Percentiles rank a stretch among this genome's conserved stretches.
phyloP scores from a whole-genome alignment of 2,113 vertebrate genomes.

The Caretta caretta region DNA sequence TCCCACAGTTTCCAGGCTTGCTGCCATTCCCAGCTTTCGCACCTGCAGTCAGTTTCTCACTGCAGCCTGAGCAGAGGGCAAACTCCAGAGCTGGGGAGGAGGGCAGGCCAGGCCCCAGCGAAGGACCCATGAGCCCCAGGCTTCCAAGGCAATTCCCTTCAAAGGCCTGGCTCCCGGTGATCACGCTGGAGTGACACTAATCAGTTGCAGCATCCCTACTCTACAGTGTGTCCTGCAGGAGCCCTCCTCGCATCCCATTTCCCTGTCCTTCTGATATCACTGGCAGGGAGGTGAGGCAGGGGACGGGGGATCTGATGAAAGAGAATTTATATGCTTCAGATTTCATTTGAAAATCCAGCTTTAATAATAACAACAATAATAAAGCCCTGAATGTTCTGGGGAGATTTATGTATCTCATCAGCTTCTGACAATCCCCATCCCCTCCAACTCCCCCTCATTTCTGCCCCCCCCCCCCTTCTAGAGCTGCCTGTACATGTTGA shows the following conservation, averaged over 20 bases:
- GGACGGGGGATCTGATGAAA: conserved; percentile 52
- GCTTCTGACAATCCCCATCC: conserved; percentile 49
- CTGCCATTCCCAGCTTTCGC: not conserved
- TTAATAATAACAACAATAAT: conserved; percentile 9
- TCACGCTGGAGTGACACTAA: not conserved
- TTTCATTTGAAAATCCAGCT: conserved; percentile 34
- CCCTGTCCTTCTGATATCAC: not conserved
- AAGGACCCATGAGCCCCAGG: not conserved
- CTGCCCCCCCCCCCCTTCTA: conserved; percentile 20
- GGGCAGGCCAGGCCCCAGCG: fast-evolving
- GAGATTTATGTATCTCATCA: conserved; percentile 68
- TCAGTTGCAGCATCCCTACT: fast-evolving
- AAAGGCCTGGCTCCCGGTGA: not conserved
- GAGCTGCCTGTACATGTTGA: conserved; percentile 44
- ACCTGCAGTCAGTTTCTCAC: not conserved
- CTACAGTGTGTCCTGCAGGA: not conserved
- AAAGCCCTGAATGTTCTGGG: not conserved
- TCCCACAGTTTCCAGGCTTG: not conserved
- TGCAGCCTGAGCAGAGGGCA: fast-evolving
- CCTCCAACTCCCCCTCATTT: not conserved
- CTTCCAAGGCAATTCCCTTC: not conserved
- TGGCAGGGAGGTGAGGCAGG: conserved; percentile 8
- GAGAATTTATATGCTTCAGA: conserved; percentile 54
- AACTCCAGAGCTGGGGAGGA: not conserved
- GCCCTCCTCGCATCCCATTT: not conserved